Evolutionary conservation across 2,113 vertebrate species (phyloP).

Genomic region (Callaeas wilsoni): DNA sequence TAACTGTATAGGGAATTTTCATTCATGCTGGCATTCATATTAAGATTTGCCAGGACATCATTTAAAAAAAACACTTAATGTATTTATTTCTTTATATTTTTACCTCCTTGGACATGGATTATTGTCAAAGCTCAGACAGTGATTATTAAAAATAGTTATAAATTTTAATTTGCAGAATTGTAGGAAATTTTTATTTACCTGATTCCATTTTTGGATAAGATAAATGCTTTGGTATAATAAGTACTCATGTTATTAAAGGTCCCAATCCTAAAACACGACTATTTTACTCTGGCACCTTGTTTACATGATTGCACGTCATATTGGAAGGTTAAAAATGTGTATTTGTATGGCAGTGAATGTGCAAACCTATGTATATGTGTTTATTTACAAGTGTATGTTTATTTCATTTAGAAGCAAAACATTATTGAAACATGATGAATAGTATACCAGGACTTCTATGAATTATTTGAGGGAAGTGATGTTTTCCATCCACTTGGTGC

Average conservation of each 20-base stretch:
- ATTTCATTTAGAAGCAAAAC: not conserved
- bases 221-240: not conserved
- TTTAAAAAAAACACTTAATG: not conserved
- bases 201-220: not conserved
- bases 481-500: not conserved
- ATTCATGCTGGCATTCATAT: not conserved
- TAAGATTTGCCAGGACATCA: not conserved
- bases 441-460: not conserved
- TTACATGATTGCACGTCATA: not conserved
- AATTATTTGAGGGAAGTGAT: not conserved
- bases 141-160: not conserved
- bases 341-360: not conserved
- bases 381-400: not conserved
- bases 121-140: not conserved
- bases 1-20: not conserved
- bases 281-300: not conserved
- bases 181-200: not conserved
- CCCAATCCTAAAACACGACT: not conserved
- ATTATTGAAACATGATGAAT: not conserved
- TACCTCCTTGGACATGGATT: not conserved
- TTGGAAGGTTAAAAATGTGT: not conserved
- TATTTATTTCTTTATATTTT: not conserved
- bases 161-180: not conserved
- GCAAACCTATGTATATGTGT: not conserved
- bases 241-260: not conserved